phyloP scores from a whole-genome alignment of 2,797 vertebrate genomes.

The Alca torda region DNA sequence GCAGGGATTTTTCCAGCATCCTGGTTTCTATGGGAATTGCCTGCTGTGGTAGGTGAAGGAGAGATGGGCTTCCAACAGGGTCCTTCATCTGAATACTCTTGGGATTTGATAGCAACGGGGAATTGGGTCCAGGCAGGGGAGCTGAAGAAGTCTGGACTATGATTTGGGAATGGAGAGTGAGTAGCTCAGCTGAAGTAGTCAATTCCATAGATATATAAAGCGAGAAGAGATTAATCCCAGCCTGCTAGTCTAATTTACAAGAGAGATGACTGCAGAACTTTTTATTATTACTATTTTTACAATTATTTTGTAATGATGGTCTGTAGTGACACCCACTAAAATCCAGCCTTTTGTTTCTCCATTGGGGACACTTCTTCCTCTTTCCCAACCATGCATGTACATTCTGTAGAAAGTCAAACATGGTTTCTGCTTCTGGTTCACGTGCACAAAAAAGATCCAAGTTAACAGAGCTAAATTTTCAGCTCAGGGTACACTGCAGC shows the following conservation, averaged over 20 bases:
- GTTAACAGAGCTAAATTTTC: neutral
- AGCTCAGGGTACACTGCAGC: neutral
- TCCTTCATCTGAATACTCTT: neutral
- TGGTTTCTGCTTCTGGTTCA: neutral
- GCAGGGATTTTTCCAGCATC: neutral
- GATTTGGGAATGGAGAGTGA: neutral
- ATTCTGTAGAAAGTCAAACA: neutral
- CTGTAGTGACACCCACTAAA: neutral
- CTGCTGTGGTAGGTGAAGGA: neutral
- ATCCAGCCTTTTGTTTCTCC: neutral
- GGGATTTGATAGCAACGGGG: neutral
- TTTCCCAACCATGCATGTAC: neutral
- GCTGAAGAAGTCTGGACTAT: neutral
- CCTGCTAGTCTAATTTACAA: neutral
- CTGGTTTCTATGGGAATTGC: neutral
- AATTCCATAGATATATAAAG: neutral
- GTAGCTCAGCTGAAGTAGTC: neutral
- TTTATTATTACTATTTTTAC: neutral
- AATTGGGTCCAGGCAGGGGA: neutral
- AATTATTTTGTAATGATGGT: neutral
- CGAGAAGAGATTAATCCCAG: neutral
- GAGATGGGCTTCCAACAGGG: neutral
- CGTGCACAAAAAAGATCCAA: accelerated
- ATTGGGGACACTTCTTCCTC: neutral
- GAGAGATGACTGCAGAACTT: neutral